These are phyloP conservation scores for Podargus strigoides DNA, from an alignment of 2,797 vertebrate species.

Conservation along the genomic window DNA sequence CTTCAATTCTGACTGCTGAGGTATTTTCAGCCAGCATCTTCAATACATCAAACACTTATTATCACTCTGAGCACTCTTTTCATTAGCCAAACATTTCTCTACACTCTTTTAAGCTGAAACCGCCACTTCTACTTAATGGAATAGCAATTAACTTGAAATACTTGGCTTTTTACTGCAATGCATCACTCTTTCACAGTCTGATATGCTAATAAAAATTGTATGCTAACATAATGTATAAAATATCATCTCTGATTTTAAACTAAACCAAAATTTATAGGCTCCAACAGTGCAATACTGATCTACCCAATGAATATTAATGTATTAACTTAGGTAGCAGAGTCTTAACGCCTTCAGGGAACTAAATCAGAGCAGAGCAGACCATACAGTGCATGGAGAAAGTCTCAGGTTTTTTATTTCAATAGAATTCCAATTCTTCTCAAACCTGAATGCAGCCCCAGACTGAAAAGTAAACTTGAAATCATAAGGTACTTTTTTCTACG, in stretches of 20 bases:
- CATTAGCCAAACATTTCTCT: slow-evolving; percentile 52
- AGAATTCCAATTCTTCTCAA: neutral
- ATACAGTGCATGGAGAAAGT: neutral
- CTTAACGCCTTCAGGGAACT: neutral
- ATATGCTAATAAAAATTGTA: slow-evolving; percentile 58
- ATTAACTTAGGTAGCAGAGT: neutral
- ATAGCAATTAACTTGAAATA: slow-evolving; percentile 63
- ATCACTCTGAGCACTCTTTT: slow-evolving; percentile 27
- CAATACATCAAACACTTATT: slow-evolving; percentile 3
- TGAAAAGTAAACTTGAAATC: neutral
- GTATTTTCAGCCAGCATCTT: neutral
- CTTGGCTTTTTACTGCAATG: slow-evolving; percentile 47
- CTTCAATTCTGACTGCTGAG: neutral
- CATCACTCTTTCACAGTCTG: slow-evolving; percentile 39
- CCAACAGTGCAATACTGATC: neutral
- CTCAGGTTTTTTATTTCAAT: neutral
- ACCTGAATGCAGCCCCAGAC: neutral
- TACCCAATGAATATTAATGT: slow-evolving; percentile 34
- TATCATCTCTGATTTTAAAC: slow-evolving; percentile 48
- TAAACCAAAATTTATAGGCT: slow-evolving; percentile 45
- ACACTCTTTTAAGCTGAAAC: slow-evolving; percentile 19
- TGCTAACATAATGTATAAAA: slow-evolving; percentile 56
- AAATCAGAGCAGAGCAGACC: neutral
- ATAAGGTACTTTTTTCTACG: neutral
- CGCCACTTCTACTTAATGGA: slow-evolving; percentile 53